phyloP scores from a whole-genome alignment of 1,140 invertebrate species.

The Eumaeus atala region DNA sequence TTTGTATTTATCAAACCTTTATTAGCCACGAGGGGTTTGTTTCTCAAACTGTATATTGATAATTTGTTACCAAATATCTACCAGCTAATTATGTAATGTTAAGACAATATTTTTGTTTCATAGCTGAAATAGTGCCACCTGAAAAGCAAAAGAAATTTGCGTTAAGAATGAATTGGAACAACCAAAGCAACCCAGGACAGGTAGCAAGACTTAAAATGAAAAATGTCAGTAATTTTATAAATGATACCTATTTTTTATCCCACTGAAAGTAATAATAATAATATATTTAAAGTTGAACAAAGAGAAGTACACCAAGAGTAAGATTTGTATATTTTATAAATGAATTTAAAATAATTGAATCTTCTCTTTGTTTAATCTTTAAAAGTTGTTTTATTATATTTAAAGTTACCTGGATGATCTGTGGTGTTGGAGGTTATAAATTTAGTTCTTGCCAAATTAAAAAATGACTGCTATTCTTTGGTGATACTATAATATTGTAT shows the following conservation, averaged over 20 bases:
- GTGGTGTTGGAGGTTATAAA: no score
- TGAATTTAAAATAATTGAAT: no score
- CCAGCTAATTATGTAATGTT: slow-evolving; percentile 4
- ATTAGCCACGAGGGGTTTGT: background rate
- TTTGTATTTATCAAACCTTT: background rate
- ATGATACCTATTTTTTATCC: no score
- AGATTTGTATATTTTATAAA: no score
- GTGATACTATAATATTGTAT: background rate
- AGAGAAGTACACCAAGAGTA: no score
- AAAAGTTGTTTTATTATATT: no score
- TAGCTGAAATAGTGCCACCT: slow-evolving; percentile 62
- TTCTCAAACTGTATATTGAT: background rate
- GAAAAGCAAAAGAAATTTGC: slow-evolving; percentile 47
- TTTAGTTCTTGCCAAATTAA: no score
- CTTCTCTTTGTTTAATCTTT: no score
- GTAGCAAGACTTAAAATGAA: slow-evolving; percentile 37
- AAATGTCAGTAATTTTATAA: slow-evolving; percentile 43
- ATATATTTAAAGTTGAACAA: no score
- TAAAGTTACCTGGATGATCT: no score
- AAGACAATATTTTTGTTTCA: slow-evolving; percentile 30
- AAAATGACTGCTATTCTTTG: background rate
- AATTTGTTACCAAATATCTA: background rate
- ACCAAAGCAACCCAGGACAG: slow-evolving; percentile 39
- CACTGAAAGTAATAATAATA: no score
- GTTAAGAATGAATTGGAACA: slow-evolving; percentile 52